A percentile compares a stretch with the other conserved stretches of the same genome.
Conservation (phyloP, 1,140 invertebrate species). For the Drosophila carrolli region DNA sequence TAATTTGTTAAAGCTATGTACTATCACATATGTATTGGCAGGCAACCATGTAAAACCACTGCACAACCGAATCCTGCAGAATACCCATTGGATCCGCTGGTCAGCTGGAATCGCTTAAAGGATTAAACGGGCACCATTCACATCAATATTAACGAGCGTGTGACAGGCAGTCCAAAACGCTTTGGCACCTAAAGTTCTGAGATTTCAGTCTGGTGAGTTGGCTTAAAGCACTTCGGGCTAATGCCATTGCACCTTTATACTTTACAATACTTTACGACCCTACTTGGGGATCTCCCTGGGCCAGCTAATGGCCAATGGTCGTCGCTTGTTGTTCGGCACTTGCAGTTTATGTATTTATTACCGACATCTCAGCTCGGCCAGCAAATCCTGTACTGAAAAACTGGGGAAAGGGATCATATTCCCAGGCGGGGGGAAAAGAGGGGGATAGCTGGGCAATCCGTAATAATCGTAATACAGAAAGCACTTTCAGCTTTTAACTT, state of each 20-base stretch:
- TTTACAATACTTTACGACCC: conserved; percentile 56
- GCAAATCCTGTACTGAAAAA: conserved; percentile 32
- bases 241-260: conserved; percentile 57
- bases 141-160: conserved; percentile 9
- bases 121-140: not conserved
- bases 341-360: conserved; percentile 63
- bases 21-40: no score
- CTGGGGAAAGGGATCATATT: conserved; percentile 22
- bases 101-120: not conserved
- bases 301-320: conserved; percentile 31
- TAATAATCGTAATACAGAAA: conserved; percentile 79
- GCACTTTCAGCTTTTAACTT: conserved; percentile 82
- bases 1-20: no score
- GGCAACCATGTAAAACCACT: no score
- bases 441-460: conserved; percentile 43
- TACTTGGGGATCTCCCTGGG: conserved; percentile 7
- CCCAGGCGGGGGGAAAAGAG: conserved; percentile 9
- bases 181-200: conserved; percentile 16
- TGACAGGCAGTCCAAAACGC: conserved; percentile 26
- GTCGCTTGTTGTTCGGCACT: conserved; percentile 43
- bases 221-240: conserved; percentile 51
- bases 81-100: no score
- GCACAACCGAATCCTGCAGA: no score
- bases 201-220: conserved; percentile 25
- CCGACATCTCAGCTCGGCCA: conserved; percentile 40